Evolutionary conservation across 23 tunicate species (phyloP).

Genomic region (Styela plicata): DNA sequence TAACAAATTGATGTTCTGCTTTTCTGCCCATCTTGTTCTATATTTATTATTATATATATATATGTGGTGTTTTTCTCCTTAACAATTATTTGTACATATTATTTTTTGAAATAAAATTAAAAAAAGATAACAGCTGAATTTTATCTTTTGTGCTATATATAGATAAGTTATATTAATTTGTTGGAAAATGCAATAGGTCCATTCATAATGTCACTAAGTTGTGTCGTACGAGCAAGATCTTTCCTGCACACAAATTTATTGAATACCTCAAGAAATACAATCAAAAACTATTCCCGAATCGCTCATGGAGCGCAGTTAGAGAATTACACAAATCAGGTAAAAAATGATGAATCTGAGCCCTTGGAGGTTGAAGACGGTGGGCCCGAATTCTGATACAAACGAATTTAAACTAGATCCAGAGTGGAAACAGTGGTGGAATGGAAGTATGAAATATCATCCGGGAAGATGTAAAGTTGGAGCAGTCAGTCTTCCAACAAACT

Average conservation of each 20-base stretch:
- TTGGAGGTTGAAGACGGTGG: too few relatives aligned
- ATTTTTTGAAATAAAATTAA: neutral
- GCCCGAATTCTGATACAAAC: too few relatives aligned
- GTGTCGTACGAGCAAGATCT: neutral
- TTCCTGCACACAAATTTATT: neutral
- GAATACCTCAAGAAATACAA: neutral
- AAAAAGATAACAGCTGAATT: neutral
- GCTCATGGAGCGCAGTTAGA: too few relatives aligned
- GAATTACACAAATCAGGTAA: too few relatives aligned
- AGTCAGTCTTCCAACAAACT: conserved; percentile 44
- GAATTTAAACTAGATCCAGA: neutral
- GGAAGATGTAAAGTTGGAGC: conserved; percentile 54
- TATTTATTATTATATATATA: too few relatives aligned
- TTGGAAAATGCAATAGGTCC: neutral
- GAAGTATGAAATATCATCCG: conserved; percentile 41
- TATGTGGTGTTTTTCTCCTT: neutral
- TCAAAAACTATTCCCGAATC: too few relatives aligned
- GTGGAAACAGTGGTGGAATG: conserved; percentile 72
- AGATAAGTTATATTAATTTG: neutral
- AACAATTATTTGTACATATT: neutral
- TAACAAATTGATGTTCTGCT: too few relatives aligned
- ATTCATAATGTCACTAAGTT: neutral
- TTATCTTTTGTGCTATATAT: neutral
- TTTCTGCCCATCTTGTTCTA: too few relatives aligned
- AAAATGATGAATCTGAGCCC: too few relatives aligned